These are phyloP conservation scores for Whitmania pigra DNA, from an alignment of 1,140 invertebrate species.

Conservation along the genomic window DNA sequence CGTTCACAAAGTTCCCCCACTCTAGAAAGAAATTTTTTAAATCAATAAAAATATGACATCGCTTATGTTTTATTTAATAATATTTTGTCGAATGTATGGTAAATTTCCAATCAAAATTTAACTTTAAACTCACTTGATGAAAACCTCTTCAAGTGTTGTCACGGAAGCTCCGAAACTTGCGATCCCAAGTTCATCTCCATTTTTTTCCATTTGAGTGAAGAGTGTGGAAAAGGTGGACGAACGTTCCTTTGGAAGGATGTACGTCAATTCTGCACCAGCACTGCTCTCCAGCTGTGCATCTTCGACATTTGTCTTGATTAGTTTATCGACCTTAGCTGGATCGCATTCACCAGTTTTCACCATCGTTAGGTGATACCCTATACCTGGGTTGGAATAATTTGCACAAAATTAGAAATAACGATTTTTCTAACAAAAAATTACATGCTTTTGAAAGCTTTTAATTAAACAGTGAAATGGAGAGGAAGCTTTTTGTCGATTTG, in stretches of 20 bases:
- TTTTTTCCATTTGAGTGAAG: slow-evolving; percentile 33
- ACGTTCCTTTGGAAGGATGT: slow-evolving; percentile 16
- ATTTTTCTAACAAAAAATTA: too few species aligned
- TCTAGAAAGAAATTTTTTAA: background rate
- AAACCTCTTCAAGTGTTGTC: slow-evolving; percentile 38
- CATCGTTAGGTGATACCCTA: slow-evolving; percentile 35
- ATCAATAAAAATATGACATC: background rate
- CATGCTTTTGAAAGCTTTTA: too few species aligned
- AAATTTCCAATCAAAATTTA: background rate
- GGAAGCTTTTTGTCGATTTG: too few species aligned
- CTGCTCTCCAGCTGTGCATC: slow-evolving; percentile 8
- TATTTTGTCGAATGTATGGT: too few species aligned
- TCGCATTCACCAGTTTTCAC: slow-evolving; percentile 13
- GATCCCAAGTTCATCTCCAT: slow-evolving; percentile 29
- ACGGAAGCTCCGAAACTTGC: slow-evolving; percentile 37
- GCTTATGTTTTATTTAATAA: background rate
- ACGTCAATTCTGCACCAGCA: slow-evolving; percentile 6
- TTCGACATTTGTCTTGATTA: slow-evolving; percentile 5
- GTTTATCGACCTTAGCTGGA: background rate
- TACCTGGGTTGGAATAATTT: slow-evolving; percentile 12
- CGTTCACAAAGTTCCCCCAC: background rate
- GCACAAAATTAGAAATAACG: too few species aligned
- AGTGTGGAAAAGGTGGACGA: slow-evolving; percentile 29
- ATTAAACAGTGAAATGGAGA: too few species aligned
- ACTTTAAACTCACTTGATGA: slow-evolving; percentile 16